phyloP scores from a whole-genome alignment of 2,113 vertebrate species.

The Corapipo altera region DNA sequence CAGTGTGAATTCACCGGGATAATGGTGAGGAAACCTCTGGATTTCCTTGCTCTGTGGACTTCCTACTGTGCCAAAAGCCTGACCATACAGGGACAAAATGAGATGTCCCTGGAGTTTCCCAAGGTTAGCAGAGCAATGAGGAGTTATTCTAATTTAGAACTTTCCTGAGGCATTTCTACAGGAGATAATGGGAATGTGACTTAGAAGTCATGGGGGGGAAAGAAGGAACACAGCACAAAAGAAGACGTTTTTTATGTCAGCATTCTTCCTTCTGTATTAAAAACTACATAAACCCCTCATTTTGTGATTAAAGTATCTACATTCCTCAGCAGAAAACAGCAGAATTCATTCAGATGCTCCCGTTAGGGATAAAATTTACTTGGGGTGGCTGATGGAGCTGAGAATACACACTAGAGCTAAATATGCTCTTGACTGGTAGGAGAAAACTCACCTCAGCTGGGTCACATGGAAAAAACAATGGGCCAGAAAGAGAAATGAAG shows the following conservation, averaged over 20 bases:
- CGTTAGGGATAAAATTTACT: neutral
- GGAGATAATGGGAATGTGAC: slow-evolving; percentile 10
- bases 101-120: neutral
- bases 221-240: neutral
- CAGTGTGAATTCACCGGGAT: neutral
- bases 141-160: neutral
- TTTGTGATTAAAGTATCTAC: neutral
- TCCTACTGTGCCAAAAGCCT: neutral
- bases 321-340: neutral
- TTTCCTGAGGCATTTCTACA: neutral
- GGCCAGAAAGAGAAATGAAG: neutral
- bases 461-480: neutral
- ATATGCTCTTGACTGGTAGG: neutral
- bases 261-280: neutral
- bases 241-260: neutral
- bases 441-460: neutral
- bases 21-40: neutral
- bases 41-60: neutral
- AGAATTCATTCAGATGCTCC: neutral
- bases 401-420: neutral
- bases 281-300: neutral
- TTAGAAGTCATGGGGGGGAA: neutral
- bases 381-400: neutral
- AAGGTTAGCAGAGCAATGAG: neutral
- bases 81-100: neutral